Base-by-base conservation (phyloP, 2,113 vertebrate genomes). In the Nesoenas mayeri region DNA sequence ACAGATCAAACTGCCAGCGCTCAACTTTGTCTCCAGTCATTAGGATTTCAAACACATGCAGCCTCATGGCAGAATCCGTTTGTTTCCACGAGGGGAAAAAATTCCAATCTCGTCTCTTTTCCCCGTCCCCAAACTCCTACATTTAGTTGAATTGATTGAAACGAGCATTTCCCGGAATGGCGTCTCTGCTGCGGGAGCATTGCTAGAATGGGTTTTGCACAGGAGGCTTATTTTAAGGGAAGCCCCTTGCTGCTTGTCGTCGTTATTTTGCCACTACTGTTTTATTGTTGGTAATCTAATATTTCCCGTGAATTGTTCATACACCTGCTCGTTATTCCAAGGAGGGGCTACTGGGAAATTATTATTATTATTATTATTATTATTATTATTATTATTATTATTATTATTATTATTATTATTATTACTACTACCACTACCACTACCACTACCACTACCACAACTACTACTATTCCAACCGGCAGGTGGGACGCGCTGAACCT, bases 1-100 rank as follows among this genome's bases (percentile, higher is more conserved):
- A 96, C 97, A 92, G 89, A 91, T 92, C 88, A 93, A 91, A 82
- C 96, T 91, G 91, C 90, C 96, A 79, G 82, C 71, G 64, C 85
- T 96, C 87, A 94, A 95, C 91, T 95, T 92, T 92, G 91, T 93
- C 92, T 93, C 78, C 54, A 91, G 78, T 65, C 91, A 69, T 66
- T 57, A 58, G 86, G 69, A 67, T 74, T 88, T 91, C 67, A 94
- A 90, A 81, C 83, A 71, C 28, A 85, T 56, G 56, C 78, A 79
- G 78, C 10, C 61, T 86, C 48, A 75, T 64, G 79, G 93, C 87
- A 97, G 89, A 90, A 85, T 25, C 65, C 74, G 67, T 31, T 66
- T 82, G 47, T 51, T 58, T 92, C 58, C 50, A 61, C 9, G 29
- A 82, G 29, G 42, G 48, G 54, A 19, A 88, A 96, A 61, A 85